Base-by-base conservation (phyloP, 1,140 invertebrate species). In the Acromyrmex charruanus region DNA sequence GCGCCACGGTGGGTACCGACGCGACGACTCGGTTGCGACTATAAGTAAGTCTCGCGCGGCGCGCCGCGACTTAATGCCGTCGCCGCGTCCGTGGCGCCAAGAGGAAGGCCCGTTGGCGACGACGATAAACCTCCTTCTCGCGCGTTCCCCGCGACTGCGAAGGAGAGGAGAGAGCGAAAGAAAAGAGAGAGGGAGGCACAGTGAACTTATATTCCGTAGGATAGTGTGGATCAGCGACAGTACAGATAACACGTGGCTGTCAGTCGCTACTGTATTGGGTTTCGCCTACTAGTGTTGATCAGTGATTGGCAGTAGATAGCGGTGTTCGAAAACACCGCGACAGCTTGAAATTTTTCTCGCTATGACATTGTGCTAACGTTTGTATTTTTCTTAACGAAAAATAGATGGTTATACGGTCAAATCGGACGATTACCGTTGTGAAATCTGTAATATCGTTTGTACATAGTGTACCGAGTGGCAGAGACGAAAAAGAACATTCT, bases 41-140 rank as follows among this genome's bases (percentile, higher is more conserved):
- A 94, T 94, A 95, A 95, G 94, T 95, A 94, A 94, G 94, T 94
- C 93, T 94, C 92, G 91, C 93, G 90, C 93, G 91, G 85, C 92
- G 93, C 91, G 91, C 89, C 91, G 94, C 93, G 92, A 92, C 91
- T 95, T 94, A 95, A 95, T 95, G 94, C 94, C 93, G 93, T 94
- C 92, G 92, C 92, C 92, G 94, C 94, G 92, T 94, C 91, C 93
- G 93, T 94, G 94, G 94, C 94, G 94, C 94, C 94, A 95, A 94
- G 93, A 94, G 93, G 93, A 94, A 92, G 93, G 92, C 86, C 87
- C 89, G 85, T 88, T 89, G 85, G 85, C 85, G 89, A 91, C 90
- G 87, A 91, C 91, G 90, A 91, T 89, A 91, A 91, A 87, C 90
- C 77, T 91, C 89, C 85, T 91, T 91, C 84, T 87, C 85, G 90